A percentile compares a stretch with the other conserved stretches of the same genome.
phyloP scores from a whole-genome alignment of 2,888 invertebrate species.

The Parelbella ahira region DNA sequence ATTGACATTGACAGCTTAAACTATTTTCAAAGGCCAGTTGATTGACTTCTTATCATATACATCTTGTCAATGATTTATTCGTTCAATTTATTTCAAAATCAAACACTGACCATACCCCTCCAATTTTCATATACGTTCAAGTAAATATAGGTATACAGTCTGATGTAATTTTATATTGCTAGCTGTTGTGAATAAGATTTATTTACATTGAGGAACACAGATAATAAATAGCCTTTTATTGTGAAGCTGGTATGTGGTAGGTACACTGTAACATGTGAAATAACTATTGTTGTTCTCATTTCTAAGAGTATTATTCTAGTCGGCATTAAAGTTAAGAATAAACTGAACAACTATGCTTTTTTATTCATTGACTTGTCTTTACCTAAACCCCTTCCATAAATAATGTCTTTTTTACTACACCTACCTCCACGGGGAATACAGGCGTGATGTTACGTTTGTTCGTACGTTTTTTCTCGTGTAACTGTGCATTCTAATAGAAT shows the following conservation, averaged over 20 bases:
- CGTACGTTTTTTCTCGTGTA: too few relatives aligned
- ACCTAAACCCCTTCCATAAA: too few relatives aligned
- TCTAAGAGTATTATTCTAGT: slow-evolving; percentile 82
- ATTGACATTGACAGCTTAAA: too few relatives aligned
- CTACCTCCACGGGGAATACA: too few relatives aligned
- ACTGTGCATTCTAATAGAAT: too few relatives aligned
- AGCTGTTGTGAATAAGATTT: slow-evolving; percentile 80
- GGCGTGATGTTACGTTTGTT: too few relatives aligned
- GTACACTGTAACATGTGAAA: slow-evolving; percentile 78
- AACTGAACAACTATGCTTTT: slow-evolving; percentile 67
- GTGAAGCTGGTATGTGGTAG: slow-evolving; percentile 75
- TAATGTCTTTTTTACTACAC: too few relatives aligned
- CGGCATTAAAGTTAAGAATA: slow-evolving; percentile 81
- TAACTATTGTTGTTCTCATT: slow-evolving; percentile 80
- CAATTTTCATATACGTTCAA: slow-evolving; percentile 29
- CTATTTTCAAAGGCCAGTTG: too few relatives aligned
- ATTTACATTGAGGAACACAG: slow-evolving; percentile 74
- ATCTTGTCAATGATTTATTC: too few relatives aligned
- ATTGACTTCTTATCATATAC: too few relatives aligned
- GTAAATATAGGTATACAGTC: slow-evolving; percentile 52
- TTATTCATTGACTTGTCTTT: too few relatives aligned
- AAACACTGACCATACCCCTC: slow-evolving; percentile 43
- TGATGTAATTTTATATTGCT: slow-evolving; percentile 78
- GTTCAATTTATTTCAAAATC: slow-evolving; percentile 16
- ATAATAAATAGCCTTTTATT: slow-evolving; percentile 78